Evolutionary conservation across 92 coral and sea anemone species (phyloP), one percentile per base, ranked within the genome.

Genomic region (Bergia sp.): DNA sequence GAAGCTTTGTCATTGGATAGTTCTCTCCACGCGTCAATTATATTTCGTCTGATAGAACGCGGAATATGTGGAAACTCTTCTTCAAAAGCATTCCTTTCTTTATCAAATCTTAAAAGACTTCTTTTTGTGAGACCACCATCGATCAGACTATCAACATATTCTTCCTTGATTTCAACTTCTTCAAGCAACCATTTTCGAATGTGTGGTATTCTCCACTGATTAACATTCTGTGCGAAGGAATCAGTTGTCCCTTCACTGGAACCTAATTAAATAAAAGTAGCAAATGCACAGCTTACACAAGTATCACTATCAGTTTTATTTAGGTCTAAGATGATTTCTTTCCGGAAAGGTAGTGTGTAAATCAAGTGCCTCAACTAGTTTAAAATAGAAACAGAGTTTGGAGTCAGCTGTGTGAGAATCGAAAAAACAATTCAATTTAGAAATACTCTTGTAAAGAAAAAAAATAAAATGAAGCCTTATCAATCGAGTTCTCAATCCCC

Each of bases 11-110:
- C 15, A 37, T 86, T 82, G 6, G 42, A 11, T 55, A 12, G 61
- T 75, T 86, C 82, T 86, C 55, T 41, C 89, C 89, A 86, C 4
- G 89, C 89, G 13, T 86, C 89, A 1, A 39, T 50, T 53, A 86
- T 86, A 37, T 86, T 86, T 75, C 89, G 58, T 75, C 82, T 86
- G 82, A 86, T 77, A 20, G 82, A 53, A 39, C 89, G 89, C 37
- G 89, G 89, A 44, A 75, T 77, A 1, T 75, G 55, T 38, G 57
- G 12, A 64, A 86, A 86, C 43, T 86, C 89, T 75, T 86, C 76
- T 23, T 86, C 89, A 53, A 86, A 86, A 75, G 89, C 89, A 61
- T 77, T 44, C 55, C 43, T 37, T 3, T 75, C 89, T 3, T 53
- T 86, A 61, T 37, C 47, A 86, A 21, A 86, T 44, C 82, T 86